phyloP scores from a whole-genome alignment of 2,113 vertebrate species.

The Callipepla squamata region DNA sequence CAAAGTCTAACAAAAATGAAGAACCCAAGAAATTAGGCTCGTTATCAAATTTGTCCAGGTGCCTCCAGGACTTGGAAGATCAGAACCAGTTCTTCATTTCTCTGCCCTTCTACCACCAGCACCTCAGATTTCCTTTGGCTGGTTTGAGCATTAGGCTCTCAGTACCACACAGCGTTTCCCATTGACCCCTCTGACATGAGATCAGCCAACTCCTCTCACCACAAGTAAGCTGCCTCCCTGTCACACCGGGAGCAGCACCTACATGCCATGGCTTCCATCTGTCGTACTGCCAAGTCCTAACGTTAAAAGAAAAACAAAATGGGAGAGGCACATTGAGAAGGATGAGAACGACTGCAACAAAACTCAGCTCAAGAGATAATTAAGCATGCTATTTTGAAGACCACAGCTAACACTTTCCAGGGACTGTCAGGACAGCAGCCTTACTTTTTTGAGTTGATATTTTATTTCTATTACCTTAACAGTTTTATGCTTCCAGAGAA shows the following conservation, averaged over 20 bases:
- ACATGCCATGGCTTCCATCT: neutral
- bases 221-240: neutral
- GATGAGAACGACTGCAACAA: neutral
- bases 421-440: accelerated
- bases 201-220: neutral
- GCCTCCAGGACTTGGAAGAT: neutral
- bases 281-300: neutral
- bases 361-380: neutral
- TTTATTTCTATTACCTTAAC: neutral
- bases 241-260: neutral
- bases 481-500: neutral
- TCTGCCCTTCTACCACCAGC: neutral
- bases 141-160: neutral
- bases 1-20: neutral
- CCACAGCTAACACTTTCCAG: neutral
- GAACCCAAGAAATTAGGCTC: neutral
- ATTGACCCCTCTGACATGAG: neutral
- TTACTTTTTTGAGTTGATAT: too few relatives aligned
- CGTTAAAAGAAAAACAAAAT: neutral
- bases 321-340: neutral
- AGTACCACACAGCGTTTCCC: neutral
- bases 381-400: accelerated
- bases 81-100: neutral
- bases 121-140: neutral
- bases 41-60: neutral